These are phyloP conservation scores for Cichladusa arquata DNA, from an alignment of 2,113 vertebrate genomes.

Conservation along the genomic window DNA sequence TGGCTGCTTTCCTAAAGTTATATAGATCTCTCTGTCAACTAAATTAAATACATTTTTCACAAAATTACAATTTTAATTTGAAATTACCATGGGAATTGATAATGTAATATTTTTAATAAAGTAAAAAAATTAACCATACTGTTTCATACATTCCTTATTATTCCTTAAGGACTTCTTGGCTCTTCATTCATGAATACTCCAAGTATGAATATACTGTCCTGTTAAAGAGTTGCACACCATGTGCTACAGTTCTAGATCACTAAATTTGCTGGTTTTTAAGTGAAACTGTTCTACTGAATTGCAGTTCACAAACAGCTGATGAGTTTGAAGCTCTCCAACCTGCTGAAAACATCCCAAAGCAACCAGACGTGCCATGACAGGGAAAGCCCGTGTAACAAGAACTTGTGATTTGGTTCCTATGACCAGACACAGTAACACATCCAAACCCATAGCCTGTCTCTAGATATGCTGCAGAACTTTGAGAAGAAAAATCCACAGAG, in stretches of 20 bases:
- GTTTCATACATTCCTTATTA: not conserved
- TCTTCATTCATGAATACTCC: not conserved
- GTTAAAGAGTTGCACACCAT: not conserved
- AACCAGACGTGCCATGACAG: not conserved
- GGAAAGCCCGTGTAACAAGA: not conserved
- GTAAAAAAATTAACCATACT: not conserved
- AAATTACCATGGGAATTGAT: not conserved
- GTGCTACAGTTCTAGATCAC: not conserved
- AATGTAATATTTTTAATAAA: not conserved
- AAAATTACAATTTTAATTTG: conserved; percentile 2
- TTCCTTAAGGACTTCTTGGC: not conserved
- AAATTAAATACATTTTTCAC: conserved; percentile 23
- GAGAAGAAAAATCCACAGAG: not conserved
- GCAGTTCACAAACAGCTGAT: not conserved
- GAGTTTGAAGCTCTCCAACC: not conserved
- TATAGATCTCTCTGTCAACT: not conserved
- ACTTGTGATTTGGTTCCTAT: not conserved
- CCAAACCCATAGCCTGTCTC: not conserved
- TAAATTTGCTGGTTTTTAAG: not conserved
- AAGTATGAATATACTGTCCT: not conserved
- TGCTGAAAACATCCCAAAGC: not conserved
- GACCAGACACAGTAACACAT: not conserved
- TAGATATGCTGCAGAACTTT: not conserved
- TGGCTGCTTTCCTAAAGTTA: conserved; percentile 31
- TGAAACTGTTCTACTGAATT: not conserved